phyloP scores from a whole-genome alignment of 1,140 invertebrate species.

The Octopus sinensis region DNA sequence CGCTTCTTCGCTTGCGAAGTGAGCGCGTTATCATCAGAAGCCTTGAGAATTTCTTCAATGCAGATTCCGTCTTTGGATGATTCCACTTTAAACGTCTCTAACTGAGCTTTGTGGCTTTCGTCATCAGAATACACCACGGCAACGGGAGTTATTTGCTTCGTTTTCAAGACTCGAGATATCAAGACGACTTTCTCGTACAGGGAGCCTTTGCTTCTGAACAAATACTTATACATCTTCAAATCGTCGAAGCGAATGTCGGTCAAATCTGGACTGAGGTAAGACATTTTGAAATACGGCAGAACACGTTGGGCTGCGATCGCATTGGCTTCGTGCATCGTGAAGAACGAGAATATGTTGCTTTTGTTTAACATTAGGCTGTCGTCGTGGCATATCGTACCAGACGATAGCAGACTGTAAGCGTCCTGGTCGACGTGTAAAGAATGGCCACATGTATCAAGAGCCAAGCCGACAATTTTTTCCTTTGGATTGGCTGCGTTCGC shows the following conservation, averaged over 20 bases:
- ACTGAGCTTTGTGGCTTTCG: neutral
- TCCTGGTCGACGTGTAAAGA: constrained; percentile 44
- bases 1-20: too few relatives aligned
- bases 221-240: constrained; percentile 72
- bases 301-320: constrained; percentile 41
- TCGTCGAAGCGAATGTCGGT: constrained; percentile 70
- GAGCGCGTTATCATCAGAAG: too few relatives aligned
- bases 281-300: constrained; percentile 34
- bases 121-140: neutral
- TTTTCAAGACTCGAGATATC: constrained; percentile 68
- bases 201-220: constrained; percentile 75
- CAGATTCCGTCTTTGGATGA: too few relatives aligned
- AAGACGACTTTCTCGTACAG: constrained; percentile 74
- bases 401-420: constrained; percentile 51
- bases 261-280: constrained; percentile 70
- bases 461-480: constrained; percentile 32
- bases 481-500: neutral
- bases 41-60: too few relatives aligned
- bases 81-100: too few relatives aligned
- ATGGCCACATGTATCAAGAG: constrained; percentile 50
- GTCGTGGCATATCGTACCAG: constrained; percentile 42
- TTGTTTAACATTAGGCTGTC: too few relatives aligned
- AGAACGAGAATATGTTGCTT: constrained; percentile 30
- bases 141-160: constrained; percentile 21
- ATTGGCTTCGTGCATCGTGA: constrained; percentile 40